Base-by-base conservation (phyloP, 64 coral and sea anemone genomes). In the Exaiptasia diaphana region DNA sequence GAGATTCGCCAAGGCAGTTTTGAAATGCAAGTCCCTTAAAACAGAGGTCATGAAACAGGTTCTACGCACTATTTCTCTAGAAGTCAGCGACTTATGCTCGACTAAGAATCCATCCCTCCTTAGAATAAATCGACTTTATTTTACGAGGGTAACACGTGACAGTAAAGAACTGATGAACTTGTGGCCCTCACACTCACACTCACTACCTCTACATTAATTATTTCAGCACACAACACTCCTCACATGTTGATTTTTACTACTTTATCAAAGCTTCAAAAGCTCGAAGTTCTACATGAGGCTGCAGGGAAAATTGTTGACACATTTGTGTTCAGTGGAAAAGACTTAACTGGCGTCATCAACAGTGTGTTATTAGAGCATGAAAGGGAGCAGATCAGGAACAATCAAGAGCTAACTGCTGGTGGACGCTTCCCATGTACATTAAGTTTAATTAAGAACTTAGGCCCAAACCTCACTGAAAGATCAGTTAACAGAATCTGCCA, bases 361-460 rank as follows among this genome's bases (percentile, higher is more conserved):
- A 29, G 14, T 7, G 56, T 86, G 6, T 2, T 74, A 21, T 23
- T 28, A 64, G 41, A 0, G 18, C 30, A 75, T 1, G 68, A 86
- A 64, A 74, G 38, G 38, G 1, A 74, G 44, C 26, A 75, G n/a
- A 75, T 74, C 11, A 4, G 5, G 21, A 49, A 86, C 32, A 18
- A n/a, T 23, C 68, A 86, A 64, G 4, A 41, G n/a, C 41, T 85
- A 13, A 85, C 64, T 38, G 15, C 25, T 18, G 82, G 75, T 40
- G 82, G 70, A 3, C 52, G 82, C 24, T 86, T 86, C 48, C 68
- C 68, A 25, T 86, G 82, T 48, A 86, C 68, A 37, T 75, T 86
- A 25, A 5, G 44, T n/a, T n/a, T n/a, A n/a, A 61, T 80, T 1
- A 80, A 64, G 57, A 64, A 64, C 43, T 43, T 80, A 26, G 77